Base-by-base conservation (phyloP, 30 jellyfish, hydroid and myxozoan species). In the Chironex yamaguchii region DNA sequence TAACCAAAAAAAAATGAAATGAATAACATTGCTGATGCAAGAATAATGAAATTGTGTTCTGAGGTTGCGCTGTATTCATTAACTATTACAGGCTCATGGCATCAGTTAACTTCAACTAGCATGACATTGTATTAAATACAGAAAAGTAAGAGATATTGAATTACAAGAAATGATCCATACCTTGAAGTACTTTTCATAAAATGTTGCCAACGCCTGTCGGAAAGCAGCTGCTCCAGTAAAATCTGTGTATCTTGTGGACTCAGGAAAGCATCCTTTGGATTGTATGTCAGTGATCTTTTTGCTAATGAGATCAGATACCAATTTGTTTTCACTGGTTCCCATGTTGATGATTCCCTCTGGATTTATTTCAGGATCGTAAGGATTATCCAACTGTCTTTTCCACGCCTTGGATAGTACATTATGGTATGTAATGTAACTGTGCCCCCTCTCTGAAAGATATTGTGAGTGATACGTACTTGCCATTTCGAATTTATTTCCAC, bases 251-350 rank as follows among this genome's bases (percentile, higher is more conserved):
- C 69, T 82, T 53, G 88, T 72, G 22, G 0, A 67, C 50, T 74
- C 72, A 14, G 35, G 74, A 4, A 90, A 91, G 24, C 82, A 24
- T 2, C 64, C 76, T 4, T 33, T 82, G 29, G 71, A 49, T 1
- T 67, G 21, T 25, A 90, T 67, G 27, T 74, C 36, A 12, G 84
- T 21, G 9, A 90, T 14, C 53, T 76, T 90, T 52, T 72, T 86
- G 31, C 29, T 36, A 30, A 82, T 29, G 14, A 90, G 20, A 35
- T 90, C 97, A 50, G 26, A 22, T 20, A 83, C 29, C 13, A 90
- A 62, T 51, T 67, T 70, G 71, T 82, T 90, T 75, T 90, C 97
- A 52, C 96, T 86, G 0, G 97, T 90, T 1, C 97, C 97, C 87
- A 90, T 63, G 68, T 90, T 90, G 75, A 90, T 81, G n/a, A 82